Evolutionary conservation across 2,113 vertebrate genomes (phyloP), one percentile per base, ranked within the genome.

Genomic region (Mellivora capensis): DNA sequence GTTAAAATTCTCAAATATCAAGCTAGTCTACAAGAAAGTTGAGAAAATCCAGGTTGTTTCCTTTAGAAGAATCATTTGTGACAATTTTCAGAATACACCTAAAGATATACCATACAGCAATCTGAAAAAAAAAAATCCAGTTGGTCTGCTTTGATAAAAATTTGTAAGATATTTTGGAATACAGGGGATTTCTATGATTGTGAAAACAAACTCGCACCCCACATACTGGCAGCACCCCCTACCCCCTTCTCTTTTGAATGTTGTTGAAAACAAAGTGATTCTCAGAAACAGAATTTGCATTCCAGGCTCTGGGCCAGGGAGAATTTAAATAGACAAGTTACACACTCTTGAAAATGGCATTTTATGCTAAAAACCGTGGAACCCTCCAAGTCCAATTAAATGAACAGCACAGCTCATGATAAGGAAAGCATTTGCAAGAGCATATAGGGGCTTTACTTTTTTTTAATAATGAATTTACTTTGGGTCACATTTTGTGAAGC

Each of bases 281-380:
- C 98, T 96, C 97, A 96, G 97, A 98, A 97, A 97, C 94, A 96
- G 94, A 98, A 99, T 98, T 98, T 98, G 98, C 98, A 98, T 99
- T 99, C 98, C 3, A 4, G 98, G 98, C 98, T 98, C 96, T 76
- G 44, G 84, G 98, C 98, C 98, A 99, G 97, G 79, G 91, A 98
- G 84, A 96, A 90, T 98, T 99, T 98, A 97, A 98, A 98, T 97
- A 98, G 96, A 89, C 92, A 98, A 98, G 95, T 98, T 98, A 98
- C 90, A 89, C 94, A 96, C 91, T 98, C 97, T 98, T 88, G 95
- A 97, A 98, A 98, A 95, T 98, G 96, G 83, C 91, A 59, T 98
- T 98, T 98, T 98, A 96, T 95, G 83, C 97, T 96, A 92, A 82
- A 98, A 98, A 97, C 31, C 0, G 37, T 96, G 95, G 98, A 91